Percentiles rank a stretch among this genome's conserved stretches.
phyloP scores from a whole-genome alignment of 1,140 invertebrate species.

The Tetramorium parvispinum region DNA sequence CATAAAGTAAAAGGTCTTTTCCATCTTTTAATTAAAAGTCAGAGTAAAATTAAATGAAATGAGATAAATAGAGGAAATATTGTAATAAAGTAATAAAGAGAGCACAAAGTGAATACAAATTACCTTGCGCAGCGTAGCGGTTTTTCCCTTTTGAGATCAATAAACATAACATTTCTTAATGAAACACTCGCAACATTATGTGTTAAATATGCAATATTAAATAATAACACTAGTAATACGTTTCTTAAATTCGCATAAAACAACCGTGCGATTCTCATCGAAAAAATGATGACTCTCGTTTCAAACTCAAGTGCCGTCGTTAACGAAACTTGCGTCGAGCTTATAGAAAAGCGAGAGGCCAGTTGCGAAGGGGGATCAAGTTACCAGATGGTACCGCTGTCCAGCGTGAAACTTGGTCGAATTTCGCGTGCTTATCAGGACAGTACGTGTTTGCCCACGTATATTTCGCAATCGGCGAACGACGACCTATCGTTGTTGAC shows the following conservation, averaged over 20 bases:
- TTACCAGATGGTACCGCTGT: constrained; percentile 6
- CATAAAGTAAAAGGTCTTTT: not conserved
- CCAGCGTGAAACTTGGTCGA: not conserved
- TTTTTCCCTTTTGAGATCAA: not conserved
- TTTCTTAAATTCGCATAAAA: not conserved
- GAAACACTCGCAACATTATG: not conserved
- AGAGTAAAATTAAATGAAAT: not conserved
- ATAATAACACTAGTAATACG: no score
- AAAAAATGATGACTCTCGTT: not conserved
- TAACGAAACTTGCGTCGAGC: not conserved
- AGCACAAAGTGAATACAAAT: not conserved
- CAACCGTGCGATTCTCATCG: no score
- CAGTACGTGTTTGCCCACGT: not conserved
- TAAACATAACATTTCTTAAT: not conserved
- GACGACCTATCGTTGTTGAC: not conserved
- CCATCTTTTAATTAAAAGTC: not conserved
- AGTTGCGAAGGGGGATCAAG: not conserved
- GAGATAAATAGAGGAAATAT: not conserved
- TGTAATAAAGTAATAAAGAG: not conserved
- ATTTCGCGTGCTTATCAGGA: not conserved
- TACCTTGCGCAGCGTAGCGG: not conserved
- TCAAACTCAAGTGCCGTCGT: not conserved
- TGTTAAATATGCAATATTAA: no score
- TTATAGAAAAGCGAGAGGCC: not conserved
- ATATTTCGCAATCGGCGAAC: not conserved